phyloP scores from a whole-genome alignment of 2,113 vertebrate genomes.

The Paradoxurus hermaphroditus region DNA sequence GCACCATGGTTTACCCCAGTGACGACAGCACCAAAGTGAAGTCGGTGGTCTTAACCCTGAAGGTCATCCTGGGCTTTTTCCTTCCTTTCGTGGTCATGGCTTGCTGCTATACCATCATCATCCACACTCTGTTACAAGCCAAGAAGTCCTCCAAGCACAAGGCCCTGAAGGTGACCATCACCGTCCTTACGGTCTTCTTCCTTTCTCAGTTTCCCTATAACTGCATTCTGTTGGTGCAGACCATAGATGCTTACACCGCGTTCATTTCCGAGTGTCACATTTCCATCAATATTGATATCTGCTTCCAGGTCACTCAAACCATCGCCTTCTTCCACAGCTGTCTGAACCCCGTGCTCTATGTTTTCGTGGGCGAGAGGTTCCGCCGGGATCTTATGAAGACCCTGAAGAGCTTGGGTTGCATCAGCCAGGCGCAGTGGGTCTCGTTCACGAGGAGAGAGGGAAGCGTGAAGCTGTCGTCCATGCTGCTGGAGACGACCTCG shows the following conservation, averaged over 20 bases:
- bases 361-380: slow-evolving; percentile 91
- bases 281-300: slow-evolving; percentile 79
- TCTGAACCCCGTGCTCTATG: slow-evolving; percentile 92
- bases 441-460: slow-evolving; percentile 70
- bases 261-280: slow-evolving; percentile 78
- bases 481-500: slow-evolving; percentile 85
- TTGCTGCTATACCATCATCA: slow-evolving; percentile 90
- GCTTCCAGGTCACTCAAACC: slow-evolving; percentile 87
- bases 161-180: slow-evolving; percentile 88
- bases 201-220: slow-evolving; percentile 92
- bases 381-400: slow-evolving; percentile 85
- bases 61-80: slow-evolving; percentile 89
- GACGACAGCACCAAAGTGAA: slow-evolving; percentile 74
- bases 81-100: slow-evolving; percentile 88
- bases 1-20: slow-evolving; percentile 82
- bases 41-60: slow-evolving; percentile 83
- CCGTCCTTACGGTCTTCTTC: slow-evolving; percentile 88
- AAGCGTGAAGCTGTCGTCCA: slow-evolving; percentile 83
- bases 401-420: slow-evolving; percentile 64
- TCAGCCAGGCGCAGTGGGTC: slow-evolving; percentile 73
- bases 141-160: slow-evolving; percentile 91
- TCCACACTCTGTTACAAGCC: slow-evolving; percentile 88
- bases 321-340: slow-evolving; percentile 92
- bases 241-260: slow-evolving; percentile 75
- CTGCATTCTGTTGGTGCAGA: slow-evolving; percentile 85